Evolutionary conservation across 1,140 invertebrate species (phyloP).

Genomic region (Ostrea denselamellosa): DNA sequence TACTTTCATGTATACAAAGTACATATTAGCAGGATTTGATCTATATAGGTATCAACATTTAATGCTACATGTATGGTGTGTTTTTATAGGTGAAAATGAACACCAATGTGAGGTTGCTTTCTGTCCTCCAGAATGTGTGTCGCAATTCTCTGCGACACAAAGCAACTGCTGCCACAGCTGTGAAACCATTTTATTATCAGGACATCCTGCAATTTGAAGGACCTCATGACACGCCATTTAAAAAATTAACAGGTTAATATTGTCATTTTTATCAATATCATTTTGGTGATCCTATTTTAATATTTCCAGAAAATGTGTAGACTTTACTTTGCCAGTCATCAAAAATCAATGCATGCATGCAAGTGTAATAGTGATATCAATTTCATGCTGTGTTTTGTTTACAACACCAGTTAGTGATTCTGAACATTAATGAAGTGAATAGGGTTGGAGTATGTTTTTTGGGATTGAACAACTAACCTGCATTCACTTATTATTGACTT

Average conservation of each 20-base stretch:
- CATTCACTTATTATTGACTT: too few relatives aligned
- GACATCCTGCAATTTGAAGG: constrained; percentile 75
- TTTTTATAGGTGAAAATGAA: not conserved
- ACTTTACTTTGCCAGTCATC: not conserved
- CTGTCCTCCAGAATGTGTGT: constrained; percentile 13
- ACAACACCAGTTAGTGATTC: too few relatives aligned
- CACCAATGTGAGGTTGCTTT: constrained; percentile 35
- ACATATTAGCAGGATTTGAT: too few relatives aligned
- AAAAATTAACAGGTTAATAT: constrained; percentile 74
- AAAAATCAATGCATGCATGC: too few relatives aligned
- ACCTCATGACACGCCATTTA: constrained; percentile 72
- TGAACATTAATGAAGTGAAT: too few relatives aligned
- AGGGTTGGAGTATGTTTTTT: too few relatives aligned
- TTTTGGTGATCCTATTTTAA: not conserved
- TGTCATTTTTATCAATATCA: not conserved
- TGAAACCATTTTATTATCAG: constrained; percentile 78
- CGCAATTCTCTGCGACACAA: constrained; percentile 34
- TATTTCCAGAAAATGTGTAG: not conserved
- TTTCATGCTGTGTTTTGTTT: too few relatives aligned
- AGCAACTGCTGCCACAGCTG: constrained; percentile 58
- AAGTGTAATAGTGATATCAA: too few relatives aligned
- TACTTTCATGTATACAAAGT: too few relatives aligned
- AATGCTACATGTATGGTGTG: not conserved
- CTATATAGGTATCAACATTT: not conserved
- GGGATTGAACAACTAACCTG: too few relatives aligned